phyloP scores from a whole-genome alignment of 2,797 vertebrate genomes.

The Oreochromis mossambicus region DNA sequence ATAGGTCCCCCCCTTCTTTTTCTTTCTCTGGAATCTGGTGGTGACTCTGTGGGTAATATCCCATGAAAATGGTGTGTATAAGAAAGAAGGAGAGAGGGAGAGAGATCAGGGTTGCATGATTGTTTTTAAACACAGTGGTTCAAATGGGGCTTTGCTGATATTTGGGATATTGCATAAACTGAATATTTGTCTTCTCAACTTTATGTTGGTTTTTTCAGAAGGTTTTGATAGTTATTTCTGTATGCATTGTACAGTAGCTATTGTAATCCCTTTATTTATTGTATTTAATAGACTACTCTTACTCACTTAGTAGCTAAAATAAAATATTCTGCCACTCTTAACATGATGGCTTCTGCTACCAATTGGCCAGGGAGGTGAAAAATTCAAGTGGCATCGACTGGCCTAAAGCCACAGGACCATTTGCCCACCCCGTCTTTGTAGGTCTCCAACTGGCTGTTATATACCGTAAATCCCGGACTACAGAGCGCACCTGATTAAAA shows the following conservation, averaged over 20 bases:
- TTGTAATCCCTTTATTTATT: not conserved
- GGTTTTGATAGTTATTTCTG: not conserved
- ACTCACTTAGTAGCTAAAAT: not conserved
- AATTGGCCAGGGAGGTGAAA: conserved; percentile 28
- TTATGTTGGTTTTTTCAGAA: not conserved
- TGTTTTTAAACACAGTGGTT: not conserved
- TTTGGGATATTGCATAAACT: not conserved
- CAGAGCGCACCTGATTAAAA: no score
- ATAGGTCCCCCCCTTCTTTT: not conserved
- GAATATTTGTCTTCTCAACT: not conserved
- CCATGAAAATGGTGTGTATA: conserved; percentile 1
- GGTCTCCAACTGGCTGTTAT: not conserved
- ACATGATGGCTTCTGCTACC: conserved; percentile 9
- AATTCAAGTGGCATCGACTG: not conserved
- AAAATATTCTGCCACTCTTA: not conserved
- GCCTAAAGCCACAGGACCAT: not conserved
- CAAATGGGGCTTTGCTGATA: not conserved
- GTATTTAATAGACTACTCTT: not conserved
- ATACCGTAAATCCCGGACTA: no score
- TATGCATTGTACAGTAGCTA: not conserved
- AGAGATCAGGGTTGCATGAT: not conserved
- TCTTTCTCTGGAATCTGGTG: not conserved
- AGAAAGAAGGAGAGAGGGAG: not conserved
- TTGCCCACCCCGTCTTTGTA: not conserved
- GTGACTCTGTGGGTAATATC: conserved; percentile 27